Conservation (phyloP, 2,113 vertebrate genomes). For the Cardinalis cardinalis region DNA sequence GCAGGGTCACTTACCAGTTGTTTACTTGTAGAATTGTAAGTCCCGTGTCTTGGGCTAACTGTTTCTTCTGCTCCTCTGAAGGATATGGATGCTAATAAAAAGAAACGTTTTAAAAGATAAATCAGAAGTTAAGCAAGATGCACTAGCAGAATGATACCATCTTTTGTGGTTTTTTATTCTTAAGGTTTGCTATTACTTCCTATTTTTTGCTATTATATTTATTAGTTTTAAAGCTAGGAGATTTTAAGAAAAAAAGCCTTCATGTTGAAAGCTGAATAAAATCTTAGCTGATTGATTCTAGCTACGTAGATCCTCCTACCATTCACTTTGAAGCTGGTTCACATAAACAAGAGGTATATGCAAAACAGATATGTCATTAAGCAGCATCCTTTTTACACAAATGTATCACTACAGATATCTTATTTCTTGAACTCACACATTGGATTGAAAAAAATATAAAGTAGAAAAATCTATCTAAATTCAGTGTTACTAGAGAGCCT, state of each 20-base stretch:
- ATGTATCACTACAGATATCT: background rate
- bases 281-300: background rate
- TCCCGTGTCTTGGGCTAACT: slow-evolving; percentile 99
- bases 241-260: background rate
- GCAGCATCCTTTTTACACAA: background rate
- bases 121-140: slow-evolving; percentile 73
- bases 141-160: slow-evolving; percentile 68
- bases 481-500: background rate
- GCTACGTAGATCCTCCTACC: background rate
- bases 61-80: slow-evolving; percentile 99
- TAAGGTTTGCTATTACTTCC: slow-evolving; percentile 45
- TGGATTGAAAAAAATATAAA: background rate
- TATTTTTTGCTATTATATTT: background rate
- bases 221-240: background rate
- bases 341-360: background rate
- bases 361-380: background rate
- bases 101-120: slow-evolving; percentile 76
- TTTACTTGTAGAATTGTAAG: slow-evolving; percentile 99
- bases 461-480: background rate
- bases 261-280: background rate
- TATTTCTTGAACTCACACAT: background rate
- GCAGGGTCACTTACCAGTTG: slow-evolving; percentile 94
- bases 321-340: background rate
- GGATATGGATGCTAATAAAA: slow-evolving; percentile 95
- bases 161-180: slow-evolving; percentile 36